Evolutionary conservation across 2,113 vertebrate genomes (phyloP).

Genomic region (Cottus gobio): DNA sequence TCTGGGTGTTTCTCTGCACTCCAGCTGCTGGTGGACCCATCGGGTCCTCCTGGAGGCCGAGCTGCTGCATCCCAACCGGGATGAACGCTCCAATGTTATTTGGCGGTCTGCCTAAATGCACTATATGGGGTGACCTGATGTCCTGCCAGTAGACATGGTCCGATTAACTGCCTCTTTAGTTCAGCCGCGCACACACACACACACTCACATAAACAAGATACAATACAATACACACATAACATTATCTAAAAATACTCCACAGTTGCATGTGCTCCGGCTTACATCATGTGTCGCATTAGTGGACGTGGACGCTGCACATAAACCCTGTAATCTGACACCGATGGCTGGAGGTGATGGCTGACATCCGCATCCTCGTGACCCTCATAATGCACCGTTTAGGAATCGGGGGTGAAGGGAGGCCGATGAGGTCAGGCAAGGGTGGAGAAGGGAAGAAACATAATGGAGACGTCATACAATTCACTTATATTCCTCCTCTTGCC

Average conservation of each 20-base stretch:
- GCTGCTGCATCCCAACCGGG: constrained; percentile 21
- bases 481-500: constrained; percentile 1
- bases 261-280: constrained; percentile 11
- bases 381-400: constrained; percentile 27
- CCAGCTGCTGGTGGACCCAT: constrained; percentile 24
- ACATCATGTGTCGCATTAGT: constrained; percentile 42
- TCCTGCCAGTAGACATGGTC: constrained; percentile 67
- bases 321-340: constrained; percentile 37
- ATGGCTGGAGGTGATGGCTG: constrained; percentile 47
- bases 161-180: constrained; percentile 69
- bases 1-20: constrained; percentile 22
- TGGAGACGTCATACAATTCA: constrained; percentile 1
- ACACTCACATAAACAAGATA: constrained; percentile 12
- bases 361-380: constrained; percentile 37
- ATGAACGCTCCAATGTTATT: constrained; percentile 43
- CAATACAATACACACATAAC: too few relatives aligned
- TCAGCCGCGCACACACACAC: constrained; percentile 1
- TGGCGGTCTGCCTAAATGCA: constrained; percentile 63
- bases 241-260: background rate
- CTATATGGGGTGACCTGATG: constrained; percentile 57
- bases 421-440: constrained; percentile 16
- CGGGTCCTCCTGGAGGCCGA: constrained; percentile 35
- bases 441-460: constrained; percentile 5
- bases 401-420: constrained; percentile 38
- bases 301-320: constrained; percentile 34